Evolutionary conservation across 2,888 invertebrate genomes (phyloP).

Genomic region (Euspilapteryx auroguttella): DNA sequence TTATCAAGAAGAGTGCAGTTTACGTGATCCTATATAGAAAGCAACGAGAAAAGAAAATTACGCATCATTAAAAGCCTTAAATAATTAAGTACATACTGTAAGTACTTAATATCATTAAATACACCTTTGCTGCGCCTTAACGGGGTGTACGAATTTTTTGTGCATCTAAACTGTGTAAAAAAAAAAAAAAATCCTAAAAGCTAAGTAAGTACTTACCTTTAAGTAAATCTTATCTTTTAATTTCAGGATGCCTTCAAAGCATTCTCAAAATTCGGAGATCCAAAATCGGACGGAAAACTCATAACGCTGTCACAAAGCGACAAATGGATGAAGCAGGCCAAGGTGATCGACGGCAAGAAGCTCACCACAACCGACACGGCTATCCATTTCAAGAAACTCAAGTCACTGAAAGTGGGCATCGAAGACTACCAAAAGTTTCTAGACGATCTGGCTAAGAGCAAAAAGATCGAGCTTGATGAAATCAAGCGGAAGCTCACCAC

Average conservation of each 20-base stretch:
- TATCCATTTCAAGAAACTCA: conserved; percentile 86
- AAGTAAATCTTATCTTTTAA: conserved; percentile 1
- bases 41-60: no score
- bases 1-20: no score
- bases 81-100: no score
- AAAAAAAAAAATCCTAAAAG: no score
- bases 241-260: conserved; percentile 74
- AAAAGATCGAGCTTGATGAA: conserved; percentile 76
- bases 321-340: conserved; percentile 94
- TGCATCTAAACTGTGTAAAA: no score
- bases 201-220: no score
- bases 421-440: conserved; percentile 84
- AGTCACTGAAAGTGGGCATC: conserved; percentile 74
- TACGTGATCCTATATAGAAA: no score
- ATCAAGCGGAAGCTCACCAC: conserved; percentile 78
- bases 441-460: conserved; percentile 82
- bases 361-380: conserved; percentile 90
- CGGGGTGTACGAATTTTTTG: no score
- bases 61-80: no score
- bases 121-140: no score
- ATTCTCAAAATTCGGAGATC: conserved; percentile 86
- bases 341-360: conserved; percentile 76
- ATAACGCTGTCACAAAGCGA: conserved; percentile 90
- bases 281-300: conserved; percentile 80
- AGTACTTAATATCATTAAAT: no score